Base-by-base conservation (phyloP, 2,797 vertebrate genomes). In the Cyclura pinguis region DNA sequence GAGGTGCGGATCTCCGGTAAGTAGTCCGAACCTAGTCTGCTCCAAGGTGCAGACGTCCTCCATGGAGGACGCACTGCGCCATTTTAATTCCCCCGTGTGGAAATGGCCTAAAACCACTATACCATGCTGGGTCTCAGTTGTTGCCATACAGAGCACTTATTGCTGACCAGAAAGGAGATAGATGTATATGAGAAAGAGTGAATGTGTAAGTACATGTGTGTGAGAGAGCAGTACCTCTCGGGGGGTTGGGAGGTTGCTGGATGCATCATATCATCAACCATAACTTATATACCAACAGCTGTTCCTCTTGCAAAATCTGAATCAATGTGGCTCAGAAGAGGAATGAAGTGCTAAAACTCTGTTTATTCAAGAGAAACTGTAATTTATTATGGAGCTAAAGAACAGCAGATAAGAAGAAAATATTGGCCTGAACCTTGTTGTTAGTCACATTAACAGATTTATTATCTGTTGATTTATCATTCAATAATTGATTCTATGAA, bases 351-450 rank as follows among this genome's bases (percentile, higher is more conserved):
- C 42, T 47, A 1, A 1, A 29, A 52, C 13, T 0, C n/a, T 29
- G 20, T 90, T 24, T 57, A 77, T 83, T 84, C 87, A 35, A 62
- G 67, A 76, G 67, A 12, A 35, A 80, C 0, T 0, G 47, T 1
- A 52, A 2, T 7, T 9, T 80, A 50, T 92, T 57, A 29, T 2
- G 14, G n/a, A 32, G 42, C 1, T 77, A 42, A 13, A 42, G 52
- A 4, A 82, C 8, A 85, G 57, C 80, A 88, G 81, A 76, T 5
- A 35, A 69, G 27, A 86, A 89, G 59, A 91, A 83, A 2, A 1
- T 13, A 69, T 14, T 2, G 14, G 52, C 72, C 67, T 1, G 84
- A 55, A 10, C 4, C 80, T 1, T 59, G 6, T 72, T 47, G 4
- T 59, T 29, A 24, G 72, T 69, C 20, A 3, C 67, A 69, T 69